Conservation (phyloP, 2,797 vertebrate genomes). For the Pteropus rufus region DNA sequence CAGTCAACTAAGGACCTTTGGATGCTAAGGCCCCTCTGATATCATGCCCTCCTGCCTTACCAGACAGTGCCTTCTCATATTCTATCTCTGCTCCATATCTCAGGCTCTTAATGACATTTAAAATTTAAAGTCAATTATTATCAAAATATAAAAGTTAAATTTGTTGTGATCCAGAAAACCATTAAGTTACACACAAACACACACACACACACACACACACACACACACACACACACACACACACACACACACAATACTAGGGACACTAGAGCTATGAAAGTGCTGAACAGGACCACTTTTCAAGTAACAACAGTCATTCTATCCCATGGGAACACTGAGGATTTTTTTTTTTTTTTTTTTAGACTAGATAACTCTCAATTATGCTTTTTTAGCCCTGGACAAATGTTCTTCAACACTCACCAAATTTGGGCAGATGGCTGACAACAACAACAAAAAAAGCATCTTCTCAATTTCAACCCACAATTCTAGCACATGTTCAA, state of each 20-base stretch:
- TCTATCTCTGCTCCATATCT: not conserved
- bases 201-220: no score
- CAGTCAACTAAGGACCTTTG: not conserved
- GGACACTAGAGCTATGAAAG: not conserved
- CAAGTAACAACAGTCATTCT: not conserved
- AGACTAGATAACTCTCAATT: slow-evolving; percentile 36
- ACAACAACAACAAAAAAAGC: slow-evolving; percentile 33
- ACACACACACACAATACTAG: not conserved
- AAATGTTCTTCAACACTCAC: slow-evolving; percentile 54
- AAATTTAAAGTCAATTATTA: not conserved
- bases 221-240: no score
- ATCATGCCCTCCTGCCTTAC: not conserved
- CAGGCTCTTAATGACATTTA: not conserved
- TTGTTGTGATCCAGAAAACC: not conserved
- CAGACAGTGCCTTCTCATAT: not conserved
- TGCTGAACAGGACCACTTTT: not conserved
- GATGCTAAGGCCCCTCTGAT: not conserved
- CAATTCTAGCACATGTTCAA: slow-evolving; percentile 63
- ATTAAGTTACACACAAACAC: no score
- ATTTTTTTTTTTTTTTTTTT: not conserved
- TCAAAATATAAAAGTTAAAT: not conserved
- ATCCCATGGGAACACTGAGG: not conserved
- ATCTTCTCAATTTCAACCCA: slow-evolving; percentile 56
- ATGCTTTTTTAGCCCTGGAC: slow-evolving; percentile 45
- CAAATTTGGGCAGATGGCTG: slow-evolving; percentile 62